Evolutionary conservation across 2,888 invertebrate species (phyloP).

Genomic region (Taphrorychus bicolor): DNA sequence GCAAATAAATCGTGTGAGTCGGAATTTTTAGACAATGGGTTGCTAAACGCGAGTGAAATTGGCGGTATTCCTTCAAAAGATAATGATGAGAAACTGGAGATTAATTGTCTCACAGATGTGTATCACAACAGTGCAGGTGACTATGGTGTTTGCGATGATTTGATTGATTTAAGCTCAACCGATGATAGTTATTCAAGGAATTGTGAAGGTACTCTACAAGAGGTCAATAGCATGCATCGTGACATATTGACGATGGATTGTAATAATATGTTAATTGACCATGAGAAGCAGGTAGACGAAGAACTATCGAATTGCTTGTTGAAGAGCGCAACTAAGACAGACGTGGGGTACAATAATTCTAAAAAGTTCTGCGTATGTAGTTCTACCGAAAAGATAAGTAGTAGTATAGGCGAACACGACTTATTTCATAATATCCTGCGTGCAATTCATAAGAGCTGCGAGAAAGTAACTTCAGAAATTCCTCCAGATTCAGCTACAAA

Average conservation of each 20-base stretch:
- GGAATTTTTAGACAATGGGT: constrained; percentile 18
- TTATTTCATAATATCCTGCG: neutral
- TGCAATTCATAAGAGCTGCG: constrained; percentile 5
- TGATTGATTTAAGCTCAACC: neutral
- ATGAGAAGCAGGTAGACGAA: no score
- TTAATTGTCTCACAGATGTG: neutral
- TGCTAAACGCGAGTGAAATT: constrained; percentile 15
- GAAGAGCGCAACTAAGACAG: no score
- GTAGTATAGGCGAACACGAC: neutral
- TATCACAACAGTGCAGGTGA: no score
- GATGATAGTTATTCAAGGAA: no score
- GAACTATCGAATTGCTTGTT: no score
- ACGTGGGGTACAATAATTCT: no score
- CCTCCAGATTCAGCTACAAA: neutral
- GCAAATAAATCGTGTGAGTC: neutral
- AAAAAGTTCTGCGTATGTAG: no score
- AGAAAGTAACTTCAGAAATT: neutral
- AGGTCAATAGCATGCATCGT: no score
- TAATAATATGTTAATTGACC: no score
- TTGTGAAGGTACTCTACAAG: no score
- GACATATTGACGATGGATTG: no score
- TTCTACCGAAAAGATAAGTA: neutral
- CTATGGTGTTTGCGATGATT: neutral
- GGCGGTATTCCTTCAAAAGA: no score
- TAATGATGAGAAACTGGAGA: constrained; percentile 17